Conservation (phyloP, 1,140 invertebrate species). For the Leptopilina clavipes region DNA sequence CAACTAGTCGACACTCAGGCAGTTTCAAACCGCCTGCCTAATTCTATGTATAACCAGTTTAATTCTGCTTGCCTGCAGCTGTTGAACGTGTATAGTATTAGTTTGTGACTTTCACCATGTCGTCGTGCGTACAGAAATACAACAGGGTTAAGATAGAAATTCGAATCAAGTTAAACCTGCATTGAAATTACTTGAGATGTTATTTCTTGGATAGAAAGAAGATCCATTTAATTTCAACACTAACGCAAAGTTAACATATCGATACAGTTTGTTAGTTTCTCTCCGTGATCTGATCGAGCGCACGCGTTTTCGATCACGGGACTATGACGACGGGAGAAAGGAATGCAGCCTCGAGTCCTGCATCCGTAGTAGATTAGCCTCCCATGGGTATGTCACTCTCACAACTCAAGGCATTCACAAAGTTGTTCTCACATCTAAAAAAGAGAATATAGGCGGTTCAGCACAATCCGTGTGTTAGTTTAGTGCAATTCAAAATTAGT, state of each 20-base stretch:
- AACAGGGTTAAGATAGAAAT: conserved; percentile 33
- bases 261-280: neutral
- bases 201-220: neutral
- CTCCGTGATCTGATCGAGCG: conserved; percentile 13
- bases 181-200: neutral
- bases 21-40: conserved; percentile 32
- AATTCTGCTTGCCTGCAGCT: conserved; percentile 60
- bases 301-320: conserved; percentile 23
- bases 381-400: neutral
- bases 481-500: neutral
- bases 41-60: conserved; percentile 64
- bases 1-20: conserved; percentile 63
- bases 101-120: conserved; percentile 33
- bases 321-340: conserved; percentile 27
- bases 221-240: neutral
- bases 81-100: conserved; percentile 44
- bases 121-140: conserved; percentile 23
- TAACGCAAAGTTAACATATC: neutral
- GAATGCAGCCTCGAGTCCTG: conserved; percentile 26
- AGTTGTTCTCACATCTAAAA: neutral
- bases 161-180: conserved; percentile 39
- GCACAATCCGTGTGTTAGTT: neutral
- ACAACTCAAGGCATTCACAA: neutral
- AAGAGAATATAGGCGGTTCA: neutral
- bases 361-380: conserved; percentile 29